phyloP scores from a whole-genome alignment of 1,140 invertebrate genomes.

The Diploscapter pachys region DNA sequence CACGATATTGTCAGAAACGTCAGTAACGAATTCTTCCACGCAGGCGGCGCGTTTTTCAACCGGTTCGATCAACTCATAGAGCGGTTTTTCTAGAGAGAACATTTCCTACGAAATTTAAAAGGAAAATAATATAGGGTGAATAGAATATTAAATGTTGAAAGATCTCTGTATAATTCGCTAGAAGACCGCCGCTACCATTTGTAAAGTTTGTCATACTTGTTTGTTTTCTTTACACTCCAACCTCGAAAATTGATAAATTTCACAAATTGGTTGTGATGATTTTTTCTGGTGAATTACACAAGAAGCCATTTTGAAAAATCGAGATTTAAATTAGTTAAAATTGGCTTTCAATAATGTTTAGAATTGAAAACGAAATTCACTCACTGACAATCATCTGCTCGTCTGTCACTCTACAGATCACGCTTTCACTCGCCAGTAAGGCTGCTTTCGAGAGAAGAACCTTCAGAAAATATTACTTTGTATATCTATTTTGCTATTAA shows the following conservation, averaged over 20 bases:
- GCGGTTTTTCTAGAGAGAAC: constrained; percentile 72
- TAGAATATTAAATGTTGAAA: constrained; percentile 5
- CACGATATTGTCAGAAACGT: constrained; percentile 73
- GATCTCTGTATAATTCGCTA: not conserved
- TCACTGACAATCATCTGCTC: constrained; percentile 80
- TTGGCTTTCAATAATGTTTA: no score
- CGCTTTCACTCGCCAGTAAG: constrained; percentile 70
- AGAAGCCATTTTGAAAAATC: no score
- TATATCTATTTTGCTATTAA: no score
- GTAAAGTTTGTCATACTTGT: no score
- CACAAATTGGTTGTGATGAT: no score
- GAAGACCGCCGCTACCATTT: no score
- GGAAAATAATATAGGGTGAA: constrained; percentile 3
- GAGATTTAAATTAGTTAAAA: no score
- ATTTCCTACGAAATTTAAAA: constrained; percentile 16
- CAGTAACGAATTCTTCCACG: constrained; percentile 75
- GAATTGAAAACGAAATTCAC: constrained; percentile 35
- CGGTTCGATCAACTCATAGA: constrained; percentile 86
- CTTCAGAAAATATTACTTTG: no score
- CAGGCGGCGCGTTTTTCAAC: constrained; percentile 71
- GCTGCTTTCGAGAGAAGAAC: constrained; percentile 81
- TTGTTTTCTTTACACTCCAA: no score
- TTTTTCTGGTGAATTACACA: no score
- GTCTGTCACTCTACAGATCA: constrained; percentile 88
- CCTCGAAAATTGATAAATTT: not conserved